Evolutionary conservation across 2,113 vertebrate species (phyloP).

Genomic region (Eidolon helvum): DNA sequence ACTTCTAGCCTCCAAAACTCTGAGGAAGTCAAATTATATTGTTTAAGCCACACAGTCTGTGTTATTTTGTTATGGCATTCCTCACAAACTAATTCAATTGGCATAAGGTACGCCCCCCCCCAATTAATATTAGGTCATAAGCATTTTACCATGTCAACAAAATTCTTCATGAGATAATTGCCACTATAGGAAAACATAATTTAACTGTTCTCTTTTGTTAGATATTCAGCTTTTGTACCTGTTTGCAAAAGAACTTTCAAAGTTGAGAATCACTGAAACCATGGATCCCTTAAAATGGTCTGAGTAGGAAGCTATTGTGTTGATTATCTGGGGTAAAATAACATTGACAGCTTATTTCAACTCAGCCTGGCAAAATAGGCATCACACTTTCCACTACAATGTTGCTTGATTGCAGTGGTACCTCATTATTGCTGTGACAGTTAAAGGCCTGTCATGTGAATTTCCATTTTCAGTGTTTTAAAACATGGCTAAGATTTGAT

Average conservation of each 20-base stretch:
- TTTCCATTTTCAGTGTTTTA: background rate
- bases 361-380: background rate
- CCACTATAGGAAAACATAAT: background rate
- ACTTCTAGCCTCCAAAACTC: background rate
- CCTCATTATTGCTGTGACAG: background rate
- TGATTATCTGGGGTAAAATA: background rate
- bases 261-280: background rate
- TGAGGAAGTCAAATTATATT: background rate
- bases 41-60: background rate
- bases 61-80: background rate
- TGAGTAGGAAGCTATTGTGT: background rate
- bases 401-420: background rate
- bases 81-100: background rate
- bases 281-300: background rate
- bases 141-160: background rate
- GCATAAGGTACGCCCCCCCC: background rate
- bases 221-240: background rate
- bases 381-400: background rate
- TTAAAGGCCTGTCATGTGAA: background rate
- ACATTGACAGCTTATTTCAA: background rate
- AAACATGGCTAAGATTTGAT: background rate
- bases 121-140: background rate
- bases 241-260: constrained; percentile 30
- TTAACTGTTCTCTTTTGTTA: background rate
- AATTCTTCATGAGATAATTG: background rate